Evolutionary conservation across 2,888 invertebrate genomes (phyloP).

Genomic region (Mystacides longicornis): DNA sequence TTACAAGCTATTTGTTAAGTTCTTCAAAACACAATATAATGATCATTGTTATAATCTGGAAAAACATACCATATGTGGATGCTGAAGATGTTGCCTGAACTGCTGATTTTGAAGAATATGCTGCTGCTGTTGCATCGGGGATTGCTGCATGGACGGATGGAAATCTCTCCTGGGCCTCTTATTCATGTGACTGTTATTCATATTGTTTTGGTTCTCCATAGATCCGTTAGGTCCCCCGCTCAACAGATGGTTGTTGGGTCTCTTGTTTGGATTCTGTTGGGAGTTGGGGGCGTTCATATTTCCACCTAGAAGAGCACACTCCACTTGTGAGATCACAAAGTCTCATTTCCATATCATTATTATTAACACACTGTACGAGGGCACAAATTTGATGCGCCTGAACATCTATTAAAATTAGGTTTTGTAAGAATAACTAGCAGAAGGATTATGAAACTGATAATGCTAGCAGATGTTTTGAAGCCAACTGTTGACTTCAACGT

Average conservation of each 20-base stretch:
- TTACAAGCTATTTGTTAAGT: too few relatives aligned
- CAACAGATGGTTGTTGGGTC: neutral
- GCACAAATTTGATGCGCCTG: too few relatives aligned
- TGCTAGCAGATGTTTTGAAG: too few relatives aligned
- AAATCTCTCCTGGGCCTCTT: constrained; percentile 13
- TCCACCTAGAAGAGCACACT: neutral
- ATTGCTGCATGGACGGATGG: constrained; percentile 5
- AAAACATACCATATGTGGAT: neutral
- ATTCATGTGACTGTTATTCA: constrained; percentile 2
- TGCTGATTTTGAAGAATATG: constrained; percentile 3
- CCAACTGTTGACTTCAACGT: too few relatives aligned
- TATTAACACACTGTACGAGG: too few relatives aligned
- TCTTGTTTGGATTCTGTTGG: constrained; percentile 5
- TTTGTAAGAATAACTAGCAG: too few relatives aligned
- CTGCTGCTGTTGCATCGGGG: constrained; percentile 3
- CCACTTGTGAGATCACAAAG: too few relatives aligned
- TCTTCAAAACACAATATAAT: too few relatives aligned
- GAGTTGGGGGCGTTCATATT: neutral
- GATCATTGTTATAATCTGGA: too few relatives aligned
- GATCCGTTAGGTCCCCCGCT: constrained; percentile 3
- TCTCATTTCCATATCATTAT: too few relatives aligned
- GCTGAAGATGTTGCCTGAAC: neutral
- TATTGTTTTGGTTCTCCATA: constrained; percentile 7
- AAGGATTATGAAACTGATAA: too few relatives aligned
- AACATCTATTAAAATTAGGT: too few relatives aligned